Base-by-base conservation (phyloP, 1,140 invertebrate species). In the Pseudomyrmex pallidus region DNA sequence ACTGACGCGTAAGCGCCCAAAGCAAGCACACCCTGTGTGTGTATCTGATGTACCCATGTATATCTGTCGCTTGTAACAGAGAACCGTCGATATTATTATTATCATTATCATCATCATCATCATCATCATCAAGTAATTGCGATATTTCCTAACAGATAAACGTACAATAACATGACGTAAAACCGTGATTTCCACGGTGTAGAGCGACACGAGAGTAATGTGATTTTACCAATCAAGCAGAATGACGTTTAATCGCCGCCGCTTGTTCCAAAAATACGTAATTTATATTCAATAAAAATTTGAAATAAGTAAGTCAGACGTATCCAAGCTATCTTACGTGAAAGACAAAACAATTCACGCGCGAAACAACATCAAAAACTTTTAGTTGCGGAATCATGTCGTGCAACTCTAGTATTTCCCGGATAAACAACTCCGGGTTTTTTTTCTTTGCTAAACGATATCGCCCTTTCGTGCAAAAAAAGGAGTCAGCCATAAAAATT, bases 271-370 rank as follows among this genome's bases (percentile, higher is more conserved):
- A 25, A 46, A 50, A 70, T 84, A 80, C 50, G 56, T 25, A 25
- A 25, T 4, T 25, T 25, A 25, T 25, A 25, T 25, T 12, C 74
- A 68, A 80, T 56, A 56, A 59, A 44, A 56, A 25, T 76, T 76
- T 87, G 70, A 63, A 44, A 4, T 54, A 64, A 85, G 73, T 56
- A 25, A 85, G 82, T 82, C 82, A 88, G 82, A 72, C 82, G 59
- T 46, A 46, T 13, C 10, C 15, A 67, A 86, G 4, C 2, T 3
- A 25, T 25, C 10, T 68, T 25, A 50, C 72, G 22, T 74, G 54
- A 15, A 25, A 48, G 10, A 9, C 12, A 62, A 77, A 52, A 44
- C 4, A 20, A 9, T 2, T 22, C 25, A 76, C 44, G 63, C 59
- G 46, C 35, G 5, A 46, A 17, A 74, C 10, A 17, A 74, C 10